Evolutionary conservation across 2,113 vertebrate genomes (phyloP).

Genomic region (Peromyscus californicus): DNA sequence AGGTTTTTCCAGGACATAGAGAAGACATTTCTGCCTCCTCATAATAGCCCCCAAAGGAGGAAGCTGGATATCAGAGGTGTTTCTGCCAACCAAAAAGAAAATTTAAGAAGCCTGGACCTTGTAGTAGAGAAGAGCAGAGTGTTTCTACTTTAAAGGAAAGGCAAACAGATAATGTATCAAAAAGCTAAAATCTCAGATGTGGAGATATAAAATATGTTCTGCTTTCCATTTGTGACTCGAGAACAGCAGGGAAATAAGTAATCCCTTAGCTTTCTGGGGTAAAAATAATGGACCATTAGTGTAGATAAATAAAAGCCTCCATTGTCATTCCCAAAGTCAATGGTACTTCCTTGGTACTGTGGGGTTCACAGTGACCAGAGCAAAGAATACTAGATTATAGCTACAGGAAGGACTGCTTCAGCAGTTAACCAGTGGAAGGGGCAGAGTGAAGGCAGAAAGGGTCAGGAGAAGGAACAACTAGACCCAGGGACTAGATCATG

Average conservation of each 20-base stretch:
- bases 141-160: background rate
- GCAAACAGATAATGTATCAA: background rate
- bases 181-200: too few species aligned
- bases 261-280: background rate
- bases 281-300: background rate
- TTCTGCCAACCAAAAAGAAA: background rate
- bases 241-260: background rate
- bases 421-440: too few species aligned
- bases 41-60: background rate
- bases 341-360: background rate
- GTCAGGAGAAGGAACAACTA: background rate
- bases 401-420: background rate
- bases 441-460: too few species aligned
- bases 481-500: background rate
- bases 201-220: background rate
- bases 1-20: background rate
- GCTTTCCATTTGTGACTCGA: background rate
- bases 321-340: background rate
- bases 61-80: background rate
- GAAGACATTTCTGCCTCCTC: background rate
- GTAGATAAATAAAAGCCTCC: background rate
- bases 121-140: background rate
- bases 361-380: background rate
- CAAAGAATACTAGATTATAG: background rate
- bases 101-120: background rate